Conservation (phyloP, 2,888 invertebrate genomes). For the Petrophora chlorosata region DNA sequence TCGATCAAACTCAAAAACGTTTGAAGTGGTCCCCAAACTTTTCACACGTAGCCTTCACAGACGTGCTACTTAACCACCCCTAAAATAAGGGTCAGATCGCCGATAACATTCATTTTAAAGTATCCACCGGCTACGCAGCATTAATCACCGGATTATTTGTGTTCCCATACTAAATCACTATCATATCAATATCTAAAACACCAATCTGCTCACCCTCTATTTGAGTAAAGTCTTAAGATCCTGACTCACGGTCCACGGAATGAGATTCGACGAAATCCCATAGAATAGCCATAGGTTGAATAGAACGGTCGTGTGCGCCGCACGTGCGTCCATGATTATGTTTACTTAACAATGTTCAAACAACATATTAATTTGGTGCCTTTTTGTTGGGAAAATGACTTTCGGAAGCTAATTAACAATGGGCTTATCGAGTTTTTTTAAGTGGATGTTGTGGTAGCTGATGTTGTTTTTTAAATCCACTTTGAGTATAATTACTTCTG, state of each 20-base stretch:
- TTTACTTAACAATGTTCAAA: slow-evolving; percentile 81
- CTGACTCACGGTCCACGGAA: slow-evolving; percentile 64
- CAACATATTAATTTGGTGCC: slow-evolving; percentile 80
- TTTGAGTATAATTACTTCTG: too few relatives aligned
- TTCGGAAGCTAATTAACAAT: slow-evolving; percentile 57
- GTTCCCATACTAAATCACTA: slow-evolving; percentile 78
- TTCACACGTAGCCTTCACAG: slow-evolving; percentile 10
- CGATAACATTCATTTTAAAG: slow-evolving; percentile 23
- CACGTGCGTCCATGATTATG: slow-evolving; percentile 79
- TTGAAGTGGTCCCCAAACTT: too few relatives aligned
- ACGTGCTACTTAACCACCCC: slow-evolving; percentile 6
- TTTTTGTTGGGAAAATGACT: slow-evolving; percentile 76
- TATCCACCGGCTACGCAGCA: slow-evolving; percentile 18
- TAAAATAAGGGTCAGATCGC: slow-evolving; percentile 12
- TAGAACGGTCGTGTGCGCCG: slow-evolving; percentile 61
- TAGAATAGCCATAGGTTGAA: slow-evolving; percentile 61
- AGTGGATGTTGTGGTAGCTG: neutral
- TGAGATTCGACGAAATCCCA: slow-evolving; percentile 77
- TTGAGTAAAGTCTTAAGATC: slow-evolving; percentile 79
- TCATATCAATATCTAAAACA: slow-evolving; percentile 80
- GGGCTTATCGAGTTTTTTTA: slow-evolving; percentile 14
- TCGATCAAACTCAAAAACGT: too few relatives aligned
- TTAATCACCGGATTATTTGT: slow-evolving; percentile 61
- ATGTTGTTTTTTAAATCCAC: neutral
- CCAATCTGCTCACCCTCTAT: slow-evolving; percentile 76